Evolutionary conservation across 2,797 vertebrate species (phyloP).

Genomic region (Echiichthys vipera): DNA sequence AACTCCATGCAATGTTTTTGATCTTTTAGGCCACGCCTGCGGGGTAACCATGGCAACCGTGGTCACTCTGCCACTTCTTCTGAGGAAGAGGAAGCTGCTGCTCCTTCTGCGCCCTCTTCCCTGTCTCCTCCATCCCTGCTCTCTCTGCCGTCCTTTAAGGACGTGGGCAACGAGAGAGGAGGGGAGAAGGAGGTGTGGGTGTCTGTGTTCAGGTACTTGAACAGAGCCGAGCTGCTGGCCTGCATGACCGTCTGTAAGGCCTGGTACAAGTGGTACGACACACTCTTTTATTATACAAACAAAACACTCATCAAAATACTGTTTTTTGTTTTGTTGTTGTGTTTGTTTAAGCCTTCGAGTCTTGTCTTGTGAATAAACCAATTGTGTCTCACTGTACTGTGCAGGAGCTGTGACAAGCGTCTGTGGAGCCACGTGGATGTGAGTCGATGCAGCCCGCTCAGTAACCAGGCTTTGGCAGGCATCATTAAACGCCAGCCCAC

Average conservation of each 20-base stretch:
- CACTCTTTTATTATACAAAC: not conserved
- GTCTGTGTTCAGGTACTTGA: constrained; percentile 95
- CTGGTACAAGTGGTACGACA: constrained; percentile 98
- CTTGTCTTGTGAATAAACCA: not conserved
- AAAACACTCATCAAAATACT: not conserved
- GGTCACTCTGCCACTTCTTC: constrained; percentile 74
- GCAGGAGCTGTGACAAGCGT: constrained; percentile 96
- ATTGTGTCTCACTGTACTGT: not conserved
- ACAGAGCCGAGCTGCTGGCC: constrained; percentile 91
- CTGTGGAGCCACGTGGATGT: constrained; percentile 96
- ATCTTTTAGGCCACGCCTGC: constrained; percentile 67
- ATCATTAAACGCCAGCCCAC: constrained; percentile 94
- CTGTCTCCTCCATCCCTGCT: constrained; percentile 79
- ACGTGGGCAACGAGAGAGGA: constrained; percentile 87
- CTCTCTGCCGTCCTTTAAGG: constrained; percentile 84
- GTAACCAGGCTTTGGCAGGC: constrained; percentile 91
- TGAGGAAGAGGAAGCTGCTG: constrained; percentile 68
- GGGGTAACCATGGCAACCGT: constrained; percentile 58
- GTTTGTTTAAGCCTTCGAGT: not conserved
- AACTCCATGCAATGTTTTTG: not conserved
- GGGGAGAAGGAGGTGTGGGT: constrained; percentile 98
- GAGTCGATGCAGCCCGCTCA: constrained; percentile 94
- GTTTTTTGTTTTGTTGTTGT: too few species aligned
- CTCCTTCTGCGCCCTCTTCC: constrained; percentile 43
- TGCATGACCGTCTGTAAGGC: constrained; percentile 99